Percentiles rank a stretch among this genome's conserved stretches.
phyloP scores from a whole-genome alignment of 2,888 invertebrate genomes.

The Nomada lathburiana region DNA sequence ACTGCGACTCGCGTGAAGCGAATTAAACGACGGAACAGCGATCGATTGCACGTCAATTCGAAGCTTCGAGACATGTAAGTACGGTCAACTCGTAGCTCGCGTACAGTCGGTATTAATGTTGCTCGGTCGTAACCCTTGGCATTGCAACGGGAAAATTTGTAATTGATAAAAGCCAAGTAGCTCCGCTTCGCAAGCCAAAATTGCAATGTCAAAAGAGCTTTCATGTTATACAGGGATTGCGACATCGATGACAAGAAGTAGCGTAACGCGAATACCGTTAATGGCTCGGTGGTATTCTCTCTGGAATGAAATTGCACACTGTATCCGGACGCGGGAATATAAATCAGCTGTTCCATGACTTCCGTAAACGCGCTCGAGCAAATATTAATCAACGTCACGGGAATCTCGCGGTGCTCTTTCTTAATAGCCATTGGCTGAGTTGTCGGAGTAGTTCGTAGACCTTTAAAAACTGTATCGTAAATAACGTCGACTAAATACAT shows the following conservation, averaged over 20 bases:
- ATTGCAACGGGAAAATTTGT: background rate
- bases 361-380: slow-evolving; percentile 21
- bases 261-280: slow-evolving; percentile 28
- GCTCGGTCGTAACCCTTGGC: background rate
- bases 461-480: too few relatives aligned
- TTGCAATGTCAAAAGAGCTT: background rate
- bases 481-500: too few relatives aligned
- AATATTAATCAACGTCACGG: slow-evolving; percentile 47
- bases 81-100: background rate
- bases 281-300: slow-evolving; percentile 27
- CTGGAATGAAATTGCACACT: slow-evolving; percentile 27
- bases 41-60: background rate
- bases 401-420: slow-evolving; percentile 7
- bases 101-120: background rate
- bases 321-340: slow-evolving; percentile 19
- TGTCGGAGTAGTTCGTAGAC: background rate
- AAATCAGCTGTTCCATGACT: slow-evolving; percentile 37
- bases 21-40: slow-evolving; percentile 1
- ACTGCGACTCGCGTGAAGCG: slow-evolving; percentile 16
- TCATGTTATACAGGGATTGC: too few relatives aligned
- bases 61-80: background rate
- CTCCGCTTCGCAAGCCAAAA: background rate
- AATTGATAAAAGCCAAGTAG: background rate
- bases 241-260: slow-evolving; percentile 27
- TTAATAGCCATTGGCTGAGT: slow-evolving; percentile 33